A percentile compares a stretch with the other conserved stretches of the same genome.
These are phyloP conservation scores for Pachypsylla venusta DNA, from an alignment of 1,140 invertebrate genomes.

Conservation along the genomic window DNA sequence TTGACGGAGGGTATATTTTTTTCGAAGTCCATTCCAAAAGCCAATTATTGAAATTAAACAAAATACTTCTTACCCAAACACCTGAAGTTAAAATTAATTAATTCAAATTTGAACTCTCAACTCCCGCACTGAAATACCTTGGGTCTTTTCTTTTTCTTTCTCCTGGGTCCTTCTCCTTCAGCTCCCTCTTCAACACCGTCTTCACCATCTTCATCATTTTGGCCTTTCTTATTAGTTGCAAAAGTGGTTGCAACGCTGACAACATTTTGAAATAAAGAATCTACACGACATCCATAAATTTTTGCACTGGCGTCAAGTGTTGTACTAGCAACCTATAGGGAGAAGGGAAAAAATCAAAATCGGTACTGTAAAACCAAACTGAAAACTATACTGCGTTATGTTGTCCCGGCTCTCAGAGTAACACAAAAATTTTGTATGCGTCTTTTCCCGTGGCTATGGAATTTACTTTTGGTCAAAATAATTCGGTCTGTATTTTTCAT, in stretches of 20 bases:
- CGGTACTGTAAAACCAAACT: not conserved
- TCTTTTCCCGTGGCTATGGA: too few species aligned
- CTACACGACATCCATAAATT: constrained; percentile 66
- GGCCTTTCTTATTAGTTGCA: not conserved
- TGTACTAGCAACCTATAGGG: constrained; percentile 52
- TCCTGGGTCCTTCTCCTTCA: not conserved
- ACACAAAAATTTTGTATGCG: too few species aligned
- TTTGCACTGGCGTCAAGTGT: constrained; percentile 67
- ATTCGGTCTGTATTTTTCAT: too few species aligned
- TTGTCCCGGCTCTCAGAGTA: too few species aligned
- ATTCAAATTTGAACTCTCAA: too few species aligned
- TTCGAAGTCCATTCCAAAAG: too few species aligned
- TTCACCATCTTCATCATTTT: not conserved
- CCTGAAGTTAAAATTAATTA: too few species aligned
- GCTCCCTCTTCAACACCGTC: not conserved
- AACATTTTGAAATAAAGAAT: constrained; percentile 26
- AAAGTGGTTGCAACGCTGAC: not conserved
- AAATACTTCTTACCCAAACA: too few species aligned
- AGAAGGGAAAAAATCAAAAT: constrained; percentile 10
- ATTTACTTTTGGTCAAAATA: too few species aligned
- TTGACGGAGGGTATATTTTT: too few species aligned
- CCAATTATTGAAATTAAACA: too few species aligned
- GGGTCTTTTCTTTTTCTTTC: constrained; percentile 1
- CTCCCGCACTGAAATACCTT: too few species aligned
- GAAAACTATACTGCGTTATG: not conserved